Evolutionary conservation across 30 jellyfish, hydroid and myxozoan species (phyloP), one percentile per base, ranked within the genome.

Genomic region (Mastigias papua): DNA sequence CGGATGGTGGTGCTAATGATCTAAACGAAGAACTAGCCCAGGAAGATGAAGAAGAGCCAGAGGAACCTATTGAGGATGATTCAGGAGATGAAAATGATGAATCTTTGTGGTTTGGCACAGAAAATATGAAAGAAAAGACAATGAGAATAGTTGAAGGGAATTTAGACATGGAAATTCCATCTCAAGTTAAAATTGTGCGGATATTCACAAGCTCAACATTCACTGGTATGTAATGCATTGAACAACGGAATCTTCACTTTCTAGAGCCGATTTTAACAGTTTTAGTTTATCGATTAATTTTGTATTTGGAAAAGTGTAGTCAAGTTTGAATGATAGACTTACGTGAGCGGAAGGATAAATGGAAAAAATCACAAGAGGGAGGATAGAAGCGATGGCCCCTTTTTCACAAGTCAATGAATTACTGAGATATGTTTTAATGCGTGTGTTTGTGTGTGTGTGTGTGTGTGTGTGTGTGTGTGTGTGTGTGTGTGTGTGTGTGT

Each of bases 201-300:
- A 92, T 92, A 21, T 92, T 92, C 48, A 92, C 98, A 34, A 92
- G 98, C 85, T 92, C 98, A 19, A 92, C 98, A n/a, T 92, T 92
- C 89, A 92, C 98, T n/a, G 98, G 98, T 92, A 87, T 10, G 91
- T n/a, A n/a, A n/a, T n/a, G n/a, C n/a, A n/a, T n/a, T n/a, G n/a
- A n/a, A n/a, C n/a, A n/a, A n/a, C n/a, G n/a, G n/a, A n/a, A n/a
- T n/a, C n/a, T n/a, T n/a, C n/a, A n/a, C n/a, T n/a, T n/a, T n/a
- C n/a, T n/a, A n/a, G n/a, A n/a, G n/a, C n/a, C n/a, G n/a, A n/a
- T n/a, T n/a, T n/a, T n/a, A n/a, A n/a, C n/a, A n/a, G n/a, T n/a
- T n/a, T n/a, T n/a, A n/a, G n/a, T n/a, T n/a, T n/a, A n/a, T n/a
- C n/a, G n/a, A n/a, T n/a, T n/a, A n/a, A n/a, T n/a, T n/a, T n/a